These are phyloP conservation scores for Odiellus spinosus DNA, from an alignment of 2,888 invertebrate genomes.

Conservation along the genomic window DNA sequence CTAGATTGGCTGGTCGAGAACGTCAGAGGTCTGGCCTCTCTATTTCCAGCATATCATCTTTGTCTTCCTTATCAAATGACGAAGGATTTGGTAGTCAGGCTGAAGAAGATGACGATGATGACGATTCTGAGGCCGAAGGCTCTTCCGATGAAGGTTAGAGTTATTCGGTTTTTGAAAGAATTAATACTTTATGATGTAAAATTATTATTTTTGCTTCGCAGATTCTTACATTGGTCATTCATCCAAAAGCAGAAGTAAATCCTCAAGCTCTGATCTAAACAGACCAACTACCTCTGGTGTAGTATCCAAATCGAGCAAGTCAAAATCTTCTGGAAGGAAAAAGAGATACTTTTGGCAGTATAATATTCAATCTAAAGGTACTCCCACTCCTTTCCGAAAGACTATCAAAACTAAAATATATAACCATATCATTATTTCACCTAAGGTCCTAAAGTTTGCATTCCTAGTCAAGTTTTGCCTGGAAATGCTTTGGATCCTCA, in stretches of 20 bases:
- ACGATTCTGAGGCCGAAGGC: constrained; percentile 56
- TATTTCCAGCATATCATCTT: constrained; percentile 9
- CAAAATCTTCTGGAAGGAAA: background rate
- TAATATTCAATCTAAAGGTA: constrained; percentile 93
- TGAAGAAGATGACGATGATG: constrained; percentile 47
- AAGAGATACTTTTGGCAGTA: constrained; percentile 83
- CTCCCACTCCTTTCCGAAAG: constrained; percentile 35
- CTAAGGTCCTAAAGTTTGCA: background rate
- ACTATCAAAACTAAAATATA: too few species aligned
- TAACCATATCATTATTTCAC: constrained; percentile 2
- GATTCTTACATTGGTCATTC: too few species aligned
- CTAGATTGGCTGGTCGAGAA: background rate
- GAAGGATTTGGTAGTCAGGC: constrained; percentile 44
- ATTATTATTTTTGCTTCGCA: too few species aligned
- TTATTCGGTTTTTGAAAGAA: background rate
- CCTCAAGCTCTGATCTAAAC: too few species aligned
- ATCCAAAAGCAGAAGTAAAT: too few species aligned
- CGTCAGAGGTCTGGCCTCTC: background rate
- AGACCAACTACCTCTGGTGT: too few species aligned
- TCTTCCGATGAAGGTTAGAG: constrained; percentile 56
- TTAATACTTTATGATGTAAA: too few species aligned
- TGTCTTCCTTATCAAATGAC: constrained; percentile 40
- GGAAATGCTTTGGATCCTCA: constrained; percentile 71
- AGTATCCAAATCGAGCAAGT: too few species aligned
- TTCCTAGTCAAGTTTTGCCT: constrained; percentile 34